phyloP scores from a whole-genome alignment of 2,888 invertebrate species.

The Eupithecia dodoneata region DNA sequence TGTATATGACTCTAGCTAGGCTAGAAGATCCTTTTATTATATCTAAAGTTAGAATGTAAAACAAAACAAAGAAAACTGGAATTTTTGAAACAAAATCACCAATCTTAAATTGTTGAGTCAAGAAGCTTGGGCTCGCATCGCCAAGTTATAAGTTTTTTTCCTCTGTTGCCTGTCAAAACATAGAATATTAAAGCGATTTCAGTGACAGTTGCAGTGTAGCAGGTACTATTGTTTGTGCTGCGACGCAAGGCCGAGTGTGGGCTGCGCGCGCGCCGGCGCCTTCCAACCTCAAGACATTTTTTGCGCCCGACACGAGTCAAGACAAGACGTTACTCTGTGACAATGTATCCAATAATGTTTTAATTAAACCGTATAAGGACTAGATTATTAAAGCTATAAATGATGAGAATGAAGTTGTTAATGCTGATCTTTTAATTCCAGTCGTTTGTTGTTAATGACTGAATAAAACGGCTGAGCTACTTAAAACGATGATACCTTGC shows the following conservation, averaged over 20 bases:
- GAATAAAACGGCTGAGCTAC: conserved; percentile 16
- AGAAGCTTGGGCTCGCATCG: not conserved
- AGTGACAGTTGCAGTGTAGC: conserved; percentile 13
- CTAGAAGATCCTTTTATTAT: not conserved
- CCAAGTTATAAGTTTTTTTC: not conserved
- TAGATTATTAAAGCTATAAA: conserved; percentile 32
- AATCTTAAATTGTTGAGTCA: not conserved
- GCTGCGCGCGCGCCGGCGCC: conserved; percentile 54
- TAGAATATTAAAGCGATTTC: not conserved
- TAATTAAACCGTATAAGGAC: conserved; percentile 35
- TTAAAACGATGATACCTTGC: conserved; percentile 5
- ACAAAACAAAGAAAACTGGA: not conserved
- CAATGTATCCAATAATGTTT: conserved; percentile 46
- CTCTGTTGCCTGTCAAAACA: not conserved
- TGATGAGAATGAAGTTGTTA: conserved; percentile 35
- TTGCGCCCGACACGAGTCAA: conserved; percentile 53
- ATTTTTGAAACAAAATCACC: not conserved
- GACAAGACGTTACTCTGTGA: conserved; percentile 40
- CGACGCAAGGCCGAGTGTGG: conserved; percentile 72
- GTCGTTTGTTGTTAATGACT: conserved; percentile 23
- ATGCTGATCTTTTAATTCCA: conserved; percentile 32
- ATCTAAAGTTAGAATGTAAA: not conserved
- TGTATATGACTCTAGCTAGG: not conserved
- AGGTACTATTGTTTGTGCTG: conserved; percentile 18
- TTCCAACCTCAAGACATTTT: conserved; percentile 50